Evolutionary conservation across 2,113 vertebrate species (phyloP), one percentile per base, ranked within the genome.

Genomic region (Syngnathus typhle): DNA sequence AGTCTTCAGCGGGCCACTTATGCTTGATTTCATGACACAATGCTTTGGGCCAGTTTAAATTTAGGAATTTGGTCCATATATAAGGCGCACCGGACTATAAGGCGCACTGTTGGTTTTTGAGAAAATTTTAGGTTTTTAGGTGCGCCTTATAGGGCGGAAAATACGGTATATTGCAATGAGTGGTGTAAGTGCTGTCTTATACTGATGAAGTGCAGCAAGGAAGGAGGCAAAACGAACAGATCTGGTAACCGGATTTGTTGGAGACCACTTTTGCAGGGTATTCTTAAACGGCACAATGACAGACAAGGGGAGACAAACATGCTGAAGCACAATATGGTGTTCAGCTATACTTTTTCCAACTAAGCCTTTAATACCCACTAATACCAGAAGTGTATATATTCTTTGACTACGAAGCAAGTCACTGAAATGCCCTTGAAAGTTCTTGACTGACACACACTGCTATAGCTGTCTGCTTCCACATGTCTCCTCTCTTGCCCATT

Each of bases 341-440:
- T 56, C 11, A 7, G 6, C 60, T 11, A 44, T 62, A 62, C 43
- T 62, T 23, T n/a, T 15, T n/a, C n/a, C n/a, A 12, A 23, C n/a
- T 43, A 61, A 61, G 38, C 39, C 38, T 43, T 62, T 62, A 62
- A 62, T 62, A 43, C 60, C 38, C 60, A 13, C 16, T 21, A 60
- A 60, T 44, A 43, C 38, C 60, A 23, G 60, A 61, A 62, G 39
- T 13, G 38, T 62, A 3, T 23, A 61, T 6, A 41, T 21, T 62
- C 19, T 43, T 43, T 43, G 36, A 60, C 37, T 56, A 56, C n/a
- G 23, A 43, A 62, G 39, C 60, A 21, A n/a, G 13, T 61, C 9
- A 41, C 38, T 21, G n/a, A 62, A 43, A 62, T 62, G 21, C 60
- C 60, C 60, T 62, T 62, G 39, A 43, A 62, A 62, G n/a, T 23